A percentile compares a stretch with the other conserved stretches of the same genome.
Conservation (phyloP, 2,888 invertebrate genomes). For the Yponomeuta cagnagella region DNA sequence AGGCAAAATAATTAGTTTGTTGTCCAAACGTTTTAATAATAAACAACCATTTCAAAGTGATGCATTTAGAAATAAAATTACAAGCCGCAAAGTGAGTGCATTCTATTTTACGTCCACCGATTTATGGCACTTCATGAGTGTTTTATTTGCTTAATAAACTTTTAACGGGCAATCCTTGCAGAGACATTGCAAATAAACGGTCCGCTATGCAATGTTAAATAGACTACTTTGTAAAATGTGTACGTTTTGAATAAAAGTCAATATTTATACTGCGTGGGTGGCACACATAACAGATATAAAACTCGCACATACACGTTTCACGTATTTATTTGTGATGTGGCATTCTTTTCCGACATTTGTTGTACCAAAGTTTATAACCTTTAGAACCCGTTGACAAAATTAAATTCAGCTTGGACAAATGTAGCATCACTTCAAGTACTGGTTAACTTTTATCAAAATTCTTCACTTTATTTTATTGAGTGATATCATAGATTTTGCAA, state of each 20-base stretch:
- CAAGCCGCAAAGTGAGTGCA: constrained; percentile 57
- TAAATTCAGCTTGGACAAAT: too few relatives aligned
- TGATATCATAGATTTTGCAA: too few relatives aligned
- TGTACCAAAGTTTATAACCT: too few relatives aligned
- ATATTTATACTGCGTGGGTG: too few relatives aligned
- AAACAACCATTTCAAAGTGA: neutral
- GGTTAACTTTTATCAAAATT: too few relatives aligned
- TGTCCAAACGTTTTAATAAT: neutral
- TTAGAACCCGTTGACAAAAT: too few relatives aligned
- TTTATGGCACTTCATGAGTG: constrained; percentile 55
- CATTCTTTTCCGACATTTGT: too few relatives aligned
- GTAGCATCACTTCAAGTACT: too few relatives aligned
- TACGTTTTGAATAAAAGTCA: constrained; percentile 16
- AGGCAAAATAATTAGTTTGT: neutral
- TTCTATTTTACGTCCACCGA: constrained; percentile 54
- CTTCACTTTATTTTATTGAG: too few relatives aligned
- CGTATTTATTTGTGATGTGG: too few relatives aligned
- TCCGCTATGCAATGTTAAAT: constrained; percentile 22
- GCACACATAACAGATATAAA: too few relatives aligned
- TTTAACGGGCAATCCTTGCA: constrained; percentile 59
- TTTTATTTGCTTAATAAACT: constrained; percentile 64
- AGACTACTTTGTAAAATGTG: neutral
- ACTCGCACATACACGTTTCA: too few relatives aligned
- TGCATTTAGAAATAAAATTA: constrained; percentile 4
- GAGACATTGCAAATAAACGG: constrained; percentile 41